phyloP scores from a whole-genome alignment of 2,113 vertebrate genomes.

The Tychaedon coryphoeus region DNA sequence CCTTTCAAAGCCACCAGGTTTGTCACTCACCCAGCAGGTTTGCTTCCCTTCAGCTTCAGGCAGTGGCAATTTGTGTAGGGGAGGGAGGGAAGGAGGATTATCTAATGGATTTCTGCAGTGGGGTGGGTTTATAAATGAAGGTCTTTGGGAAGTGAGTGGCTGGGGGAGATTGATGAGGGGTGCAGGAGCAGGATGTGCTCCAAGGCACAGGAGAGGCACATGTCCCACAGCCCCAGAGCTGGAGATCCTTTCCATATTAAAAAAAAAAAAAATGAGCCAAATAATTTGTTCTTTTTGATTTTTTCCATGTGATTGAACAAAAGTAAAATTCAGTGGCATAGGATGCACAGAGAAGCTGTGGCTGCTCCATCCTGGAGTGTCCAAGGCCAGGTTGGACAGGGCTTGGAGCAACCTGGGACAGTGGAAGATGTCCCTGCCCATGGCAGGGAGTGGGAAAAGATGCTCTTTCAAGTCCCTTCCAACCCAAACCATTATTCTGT shows the following conservation, averaged over 20 bases:
- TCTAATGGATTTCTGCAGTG: neutral
- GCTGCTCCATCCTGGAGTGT: neutral
- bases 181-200: neutral
- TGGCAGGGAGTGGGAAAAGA: rapidly evolving
- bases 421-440: neutral
- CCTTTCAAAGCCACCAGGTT: neutral
- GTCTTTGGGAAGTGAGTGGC: neutral
- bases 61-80: neutral
- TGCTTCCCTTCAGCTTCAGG: neutral
- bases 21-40: neutral
- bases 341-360: neutral
- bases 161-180: neutral
- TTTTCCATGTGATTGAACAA: neutral
- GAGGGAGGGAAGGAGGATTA: neutral
- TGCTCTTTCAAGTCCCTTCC: neutral
- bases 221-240: neutral
- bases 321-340: neutral
- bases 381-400: rapidly evolving
- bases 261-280: neutral
- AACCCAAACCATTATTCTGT: neutral
- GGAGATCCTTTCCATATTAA: neutral
- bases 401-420: rapidly evolving
- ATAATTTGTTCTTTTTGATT: neutral
- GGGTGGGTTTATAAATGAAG: neutral
- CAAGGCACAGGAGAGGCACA: neutral